Conservation (phyloP, 2,888 invertebrate genomes). For the Chymomyza fuscimana region DNA sequence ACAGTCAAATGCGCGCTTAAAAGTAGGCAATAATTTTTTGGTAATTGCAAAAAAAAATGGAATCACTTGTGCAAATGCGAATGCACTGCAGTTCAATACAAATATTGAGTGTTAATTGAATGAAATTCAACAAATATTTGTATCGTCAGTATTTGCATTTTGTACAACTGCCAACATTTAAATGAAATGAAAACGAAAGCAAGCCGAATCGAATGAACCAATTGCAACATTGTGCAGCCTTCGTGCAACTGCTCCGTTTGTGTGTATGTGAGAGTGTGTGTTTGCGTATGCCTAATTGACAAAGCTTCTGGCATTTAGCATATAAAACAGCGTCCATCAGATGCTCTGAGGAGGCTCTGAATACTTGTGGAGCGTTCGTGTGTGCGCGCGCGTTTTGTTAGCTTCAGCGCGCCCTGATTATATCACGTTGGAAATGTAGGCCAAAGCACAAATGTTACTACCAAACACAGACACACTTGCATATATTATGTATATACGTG, state of each 20-base stretch:
- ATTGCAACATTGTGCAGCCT: constrained; percentile 46
- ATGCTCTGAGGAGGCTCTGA: constrained; percentile 29
- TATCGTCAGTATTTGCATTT: background rate
- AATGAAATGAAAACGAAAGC: constrained; percentile 52
- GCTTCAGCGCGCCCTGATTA: constrained; percentile 70
- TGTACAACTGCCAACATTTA: constrained; percentile 39
- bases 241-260: constrained; percentile 21
- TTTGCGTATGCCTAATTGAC: constrained; percentile 51
- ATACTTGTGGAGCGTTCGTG: constrained; percentile 67
- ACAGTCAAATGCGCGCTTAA: background rate
- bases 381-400: constrained; percentile 56
- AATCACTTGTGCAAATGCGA: background rate
- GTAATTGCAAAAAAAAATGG: background rate
- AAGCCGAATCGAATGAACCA: constrained; percentile 29
- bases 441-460: constrained; percentile 68
- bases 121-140: background rate
- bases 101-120: constrained; percentile 42
- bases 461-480: constrained; percentile 23
- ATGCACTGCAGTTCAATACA: background rate
- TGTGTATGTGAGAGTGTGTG: constrained; percentile 16
- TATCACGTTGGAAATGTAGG: constrained; percentile 72
- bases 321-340: constrained; percentile 15
- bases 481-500: background rate
- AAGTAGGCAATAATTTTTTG: background rate
- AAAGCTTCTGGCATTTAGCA: constrained; percentile 48